Evolutionary conservation across 1,140 invertebrate species (phyloP), one percentile per base, ranked within the genome.

Genomic region (Conus ventricosus): DNA sequence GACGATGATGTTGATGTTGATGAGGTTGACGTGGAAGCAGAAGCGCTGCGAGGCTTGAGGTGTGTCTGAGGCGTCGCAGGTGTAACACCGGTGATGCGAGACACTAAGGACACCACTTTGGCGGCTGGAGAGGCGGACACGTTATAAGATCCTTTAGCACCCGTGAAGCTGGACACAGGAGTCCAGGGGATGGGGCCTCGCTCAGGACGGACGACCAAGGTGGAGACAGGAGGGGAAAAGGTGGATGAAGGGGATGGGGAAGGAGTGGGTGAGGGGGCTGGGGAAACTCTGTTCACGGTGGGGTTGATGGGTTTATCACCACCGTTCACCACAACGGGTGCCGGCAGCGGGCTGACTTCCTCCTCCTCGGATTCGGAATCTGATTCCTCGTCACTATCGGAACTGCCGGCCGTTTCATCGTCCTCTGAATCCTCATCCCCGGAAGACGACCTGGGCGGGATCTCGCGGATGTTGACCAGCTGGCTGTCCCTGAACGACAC

Each of bases 401-500:
- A 67, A 54, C 63, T 76, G 51, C 53, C 27, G 10, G 27, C 51
- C 1, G 54, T 63, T 5, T 83, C 87, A 54, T 88, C 87, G 5
- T 88, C 87, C 0, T 75, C 81, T 0, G 87, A 83, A 7, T 84
- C 80, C 27, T 75, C 82, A 0, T 84, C 81, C 20, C 57, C 81
- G 5, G 51, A 57, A 20, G 78, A 82, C 2, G 80, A 71, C 53
- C 87, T 67, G 67, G 87, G 81, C 23, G 87, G 87, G 51, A 88
- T 88, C 81, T 88, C 87, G 11, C 67, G 55, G 27, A 88, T 71
- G 20, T 75, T 53, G 20, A 84, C 81, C 20, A 88, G 81, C 51
- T 88, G 83, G 27, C 67, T 84, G 51, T 88, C 87, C 10, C 80
- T 23, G 67, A 88, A 88, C 10, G 81, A 63, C 15, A 88, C 87